Evolutionary conservation across 2,113 vertebrate genomes (phyloP), one percentile per base, ranked within the genome.

Genomic region (Lonchura striata): DNA sequence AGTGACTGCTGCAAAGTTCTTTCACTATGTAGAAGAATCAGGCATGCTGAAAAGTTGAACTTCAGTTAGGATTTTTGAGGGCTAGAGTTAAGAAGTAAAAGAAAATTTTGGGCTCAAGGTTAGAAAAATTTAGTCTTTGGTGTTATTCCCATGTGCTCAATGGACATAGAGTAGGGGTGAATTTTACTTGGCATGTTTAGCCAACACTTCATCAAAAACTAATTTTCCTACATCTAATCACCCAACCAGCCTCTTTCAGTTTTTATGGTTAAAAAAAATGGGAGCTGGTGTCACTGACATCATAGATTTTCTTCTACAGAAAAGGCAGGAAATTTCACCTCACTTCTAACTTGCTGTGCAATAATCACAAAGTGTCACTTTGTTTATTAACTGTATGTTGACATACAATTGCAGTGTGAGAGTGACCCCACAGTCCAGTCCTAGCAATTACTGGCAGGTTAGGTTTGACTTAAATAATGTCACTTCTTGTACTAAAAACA

Each of bases 261-360:
- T 94, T 97, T 91, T 88, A 30, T 27, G 89, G 94, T 96, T 37
- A 8, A 42, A 85, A 95, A 95, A 95, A 72, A 78, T 25, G 50
- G 69, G 91, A 93, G 79, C 60, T 90, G 61, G 91, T 97, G 90
- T 96, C 97, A 97, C 92, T 95, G 84, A 97, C 88, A 96, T 94
- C 77, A 96, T 80, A 94, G 96, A 95, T 97, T 97, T 95, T 94
- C 88, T 86, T 83, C 94, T 97, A 97, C 98, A 97, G 97, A 97
- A 95, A 95, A 94, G 65, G 64, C 90, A 98, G 97, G 98, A 98
- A 98, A 98, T 97, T 97, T 97, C 86, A 95, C 92, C 95, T 98
- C 91, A 91, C 64, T 98, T 98, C 96, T 97, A 97, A 97, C 96
- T 98, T 97, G 97, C 94, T 96, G 91, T 86, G 94, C 64, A 96